These are phyloP conservation scores for Xenops minutus DNA, from an alignment of 2,797 vertebrate genomes.

Conservation along the genomic window DNA sequence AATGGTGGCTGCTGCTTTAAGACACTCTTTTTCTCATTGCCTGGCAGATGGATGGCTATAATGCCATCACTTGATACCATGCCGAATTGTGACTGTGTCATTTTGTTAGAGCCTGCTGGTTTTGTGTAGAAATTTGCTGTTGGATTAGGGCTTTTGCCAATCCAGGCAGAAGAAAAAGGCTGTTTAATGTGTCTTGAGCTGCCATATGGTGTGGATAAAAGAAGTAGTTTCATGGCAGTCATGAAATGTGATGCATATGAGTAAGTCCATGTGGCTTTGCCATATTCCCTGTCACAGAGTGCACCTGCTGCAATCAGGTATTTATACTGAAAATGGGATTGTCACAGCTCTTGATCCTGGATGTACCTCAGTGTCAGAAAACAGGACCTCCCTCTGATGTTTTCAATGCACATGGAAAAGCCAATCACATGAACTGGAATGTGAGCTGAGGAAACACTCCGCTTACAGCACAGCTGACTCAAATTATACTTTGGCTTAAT, in stretches of 20 bases:
- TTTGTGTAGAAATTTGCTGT: slow-evolving; percentile 70
- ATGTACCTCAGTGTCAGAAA: neutral
- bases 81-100: slow-evolving; percentile 69
- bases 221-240: slow-evolving; percentile 1
- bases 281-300: neutral
- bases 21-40: neutral
- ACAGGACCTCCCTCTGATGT: neutral
- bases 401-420: neutral
- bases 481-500: neutral
- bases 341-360: neutral
- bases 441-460: neutral
- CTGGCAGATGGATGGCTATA: slow-evolving; percentile 73
- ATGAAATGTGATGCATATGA: neutral
- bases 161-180: slow-evolving; percentile 46
- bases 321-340: neutral
- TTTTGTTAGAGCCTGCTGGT: slow-evolving; percentile 59
- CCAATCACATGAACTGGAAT: neutral
- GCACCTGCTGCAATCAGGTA: slow-evolving; percentile 26
- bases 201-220: slow-evolving; percentile 59
- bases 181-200: slow-evolving; percentile 60
- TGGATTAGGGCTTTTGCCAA: slow-evolving; percentile 58
- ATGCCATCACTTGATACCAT: slow-evolving; percentile 74
- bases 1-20: slow-evolving; percentile 57
- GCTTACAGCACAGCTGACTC: neutral
- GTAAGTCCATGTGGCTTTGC: neutral